phyloP scores from a whole-genome alignment of 2,888 invertebrate species.

The Cerceris rybyensis region DNA sequence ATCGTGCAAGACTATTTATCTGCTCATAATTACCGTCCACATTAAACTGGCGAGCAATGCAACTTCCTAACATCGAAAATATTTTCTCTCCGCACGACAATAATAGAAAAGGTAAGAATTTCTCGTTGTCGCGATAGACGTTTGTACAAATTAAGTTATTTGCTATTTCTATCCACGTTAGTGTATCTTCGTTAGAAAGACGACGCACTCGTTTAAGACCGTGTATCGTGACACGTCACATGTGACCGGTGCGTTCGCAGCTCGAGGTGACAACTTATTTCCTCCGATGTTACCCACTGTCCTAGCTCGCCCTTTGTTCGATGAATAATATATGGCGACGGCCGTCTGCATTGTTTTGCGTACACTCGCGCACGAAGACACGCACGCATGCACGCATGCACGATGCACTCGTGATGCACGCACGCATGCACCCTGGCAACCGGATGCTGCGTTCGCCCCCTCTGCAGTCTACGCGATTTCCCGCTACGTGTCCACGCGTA shows the following conservation, averaged over 20 bases:
- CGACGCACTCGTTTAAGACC: constrained; percentile 28
- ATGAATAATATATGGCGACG: constrained; percentile 79
- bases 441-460: constrained; percentile 77
- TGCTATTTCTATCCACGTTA: constrained; percentile 13
- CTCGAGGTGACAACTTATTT: constrained; percentile 68
- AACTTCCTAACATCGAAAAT: no score
- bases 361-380: constrained; percentile 65
- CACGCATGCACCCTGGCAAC: constrained; percentile 63
- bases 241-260: constrained; percentile 46
- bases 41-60: no score
- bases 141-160: no score
- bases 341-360: constrained; percentile 79
- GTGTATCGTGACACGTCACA: constrained; percentile 43
- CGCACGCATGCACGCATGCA: constrained; percentile 42
- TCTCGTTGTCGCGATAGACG: no score
- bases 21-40: no score
- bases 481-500: constrained; percentile 76
- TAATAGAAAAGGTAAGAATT: no score
- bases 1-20: no score
- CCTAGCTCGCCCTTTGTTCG: constrained; percentile 68
- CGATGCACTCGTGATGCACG: constrained; percentile 38
- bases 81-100: no score
- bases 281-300: constrained; percentile 63
- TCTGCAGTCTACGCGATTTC: constrained; percentile 78
- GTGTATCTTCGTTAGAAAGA: constrained; percentile 11